These are phyloP conservation scores for Tokudaia muenninki DNA, from an alignment of 2,797 vertebrate genomes.

Conservation along the genomic window DNA sequence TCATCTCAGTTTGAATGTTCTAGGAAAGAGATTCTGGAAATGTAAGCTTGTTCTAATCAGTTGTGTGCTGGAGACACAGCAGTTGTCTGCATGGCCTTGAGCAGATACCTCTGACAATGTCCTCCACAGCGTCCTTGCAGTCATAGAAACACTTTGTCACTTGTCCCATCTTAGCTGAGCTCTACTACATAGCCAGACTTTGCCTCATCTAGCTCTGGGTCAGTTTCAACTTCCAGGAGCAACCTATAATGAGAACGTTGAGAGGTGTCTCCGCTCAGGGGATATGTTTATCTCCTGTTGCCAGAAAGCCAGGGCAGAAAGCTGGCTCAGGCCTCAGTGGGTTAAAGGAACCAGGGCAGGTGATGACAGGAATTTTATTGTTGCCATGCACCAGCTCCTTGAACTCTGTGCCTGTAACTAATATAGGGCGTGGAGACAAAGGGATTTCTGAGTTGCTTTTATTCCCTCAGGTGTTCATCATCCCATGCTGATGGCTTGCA, in stretches of 20 bases:
- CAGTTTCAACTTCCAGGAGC: background rate
- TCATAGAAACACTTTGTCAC: background rate
- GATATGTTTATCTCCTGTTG: slow-evolving; percentile 21
- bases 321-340: background rate
- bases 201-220: background rate
- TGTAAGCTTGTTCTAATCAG: background rate
- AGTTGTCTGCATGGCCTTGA: background rate
- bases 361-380: slow-evolving; percentile 6
- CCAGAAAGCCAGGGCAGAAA: background rate
- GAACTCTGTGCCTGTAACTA: slow-evolving; percentile 51
- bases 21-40: background rate
- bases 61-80: too few species aligned
- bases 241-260: background rate
- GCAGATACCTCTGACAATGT: background rate
- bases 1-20: background rate
- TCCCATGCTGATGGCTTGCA: slow-evolving; percentile 25
- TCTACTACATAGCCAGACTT: background rate
- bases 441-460: slow-evolving; percentile 73
- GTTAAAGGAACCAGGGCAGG: slow-evolving; percentile 30
- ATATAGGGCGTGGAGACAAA: slow-evolving; percentile 55
- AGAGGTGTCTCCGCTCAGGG: background rate
- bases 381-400: background rate
- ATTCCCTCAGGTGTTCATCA: slow-evolving; percentile 52
- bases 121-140: background rate
- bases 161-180: background rate